Percentiles rank a stretch among this genome's conserved stretches.
Conservation (phyloP, 2,113 vertebrate genomes). For the zebrafish (Danio rerio) region DNA sequence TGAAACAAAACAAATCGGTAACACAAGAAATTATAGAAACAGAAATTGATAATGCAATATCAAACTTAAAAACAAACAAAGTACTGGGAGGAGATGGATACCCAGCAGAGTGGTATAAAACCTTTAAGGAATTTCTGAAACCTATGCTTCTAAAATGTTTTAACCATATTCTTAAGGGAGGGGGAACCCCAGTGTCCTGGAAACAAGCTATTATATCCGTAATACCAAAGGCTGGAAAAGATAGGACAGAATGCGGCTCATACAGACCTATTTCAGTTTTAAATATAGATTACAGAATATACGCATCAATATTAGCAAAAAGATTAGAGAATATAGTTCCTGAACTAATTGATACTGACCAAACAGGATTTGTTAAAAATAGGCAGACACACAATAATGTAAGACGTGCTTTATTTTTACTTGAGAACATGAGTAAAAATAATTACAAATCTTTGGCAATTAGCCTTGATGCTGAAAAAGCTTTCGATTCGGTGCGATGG, state of each 20-base stretch:
- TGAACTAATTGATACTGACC: not conserved
- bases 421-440: not conserved
- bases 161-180: not conserved
- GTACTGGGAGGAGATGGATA: constrained; percentile 10
- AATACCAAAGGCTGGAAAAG: constrained; percentile 35
- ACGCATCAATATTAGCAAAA: constrained; percentile 19
- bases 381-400: constrained; percentile 39
- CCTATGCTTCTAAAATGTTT: not conserved
- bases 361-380: constrained; percentile 29
- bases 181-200: not conserved
- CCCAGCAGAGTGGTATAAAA: constrained; percentile 30
- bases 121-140: constrained; percentile 7
- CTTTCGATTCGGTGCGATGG: constrained; percentile 22
- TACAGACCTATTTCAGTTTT: too few relatives aligned
- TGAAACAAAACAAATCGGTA: constrained; percentile 18
- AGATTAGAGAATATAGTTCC: constrained; percentile 7
- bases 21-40: not conserved
- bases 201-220: not conserved
- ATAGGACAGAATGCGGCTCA: not conserved
- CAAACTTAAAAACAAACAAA: constrained; percentile 22
- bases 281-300: constrained; percentile 21
- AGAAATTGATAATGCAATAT: constrained; percentile 27
- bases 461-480: constrained; percentile 35
- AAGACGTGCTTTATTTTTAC: constrained; percentile 22
- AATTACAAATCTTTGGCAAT: not conserved